Conservation (phyloP, 2,888 invertebrate species). For the Artemia sinica region DNA sequence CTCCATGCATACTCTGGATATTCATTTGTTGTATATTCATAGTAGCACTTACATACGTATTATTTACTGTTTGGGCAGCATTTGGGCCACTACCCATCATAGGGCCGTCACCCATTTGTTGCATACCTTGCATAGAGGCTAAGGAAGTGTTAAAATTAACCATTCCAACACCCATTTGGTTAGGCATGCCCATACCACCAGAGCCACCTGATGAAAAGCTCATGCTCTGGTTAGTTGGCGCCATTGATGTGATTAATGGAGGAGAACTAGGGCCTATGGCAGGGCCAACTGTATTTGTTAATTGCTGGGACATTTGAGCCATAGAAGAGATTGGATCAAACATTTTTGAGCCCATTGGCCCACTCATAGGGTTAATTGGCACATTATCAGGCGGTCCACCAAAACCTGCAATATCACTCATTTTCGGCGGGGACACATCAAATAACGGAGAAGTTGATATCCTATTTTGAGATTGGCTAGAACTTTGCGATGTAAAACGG, state of each 20-base stretch:
- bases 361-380: constrained; percentile 29
- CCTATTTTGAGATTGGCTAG: constrained; percentile 23
- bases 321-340: constrained; percentile 86
- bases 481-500: constrained; percentile 27
- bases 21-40: constrained; percentile 37
- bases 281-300: constrained; percentile 42
- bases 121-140: constrained; percentile 29
- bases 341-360: constrained; percentile 30
- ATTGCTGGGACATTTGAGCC: constrained; percentile 83
- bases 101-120: constrained; percentile 25
- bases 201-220: constrained; percentile 12
- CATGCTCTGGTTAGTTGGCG: constrained; percentile 18
- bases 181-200: constrained; percentile 30
- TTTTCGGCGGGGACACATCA: constrained; percentile 28
- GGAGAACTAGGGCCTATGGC: constrained; percentile 20
- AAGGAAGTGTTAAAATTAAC: constrained; percentile 31
- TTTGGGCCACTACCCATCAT: constrained; percentile 27
- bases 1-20: constrained; percentile 29
- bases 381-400: constrained; percentile 30
- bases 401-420: constrained; percentile 18
- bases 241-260: constrained; percentile 37
- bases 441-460: constrained; percentile 25
- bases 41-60: constrained; percentile 36
- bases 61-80: constrained; percentile 34
- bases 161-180: constrained; percentile 31